Evolutionary conservation across 92 coral and sea anemone species (phyloP).

Genomic region (Nematostella vectensis): DNA sequence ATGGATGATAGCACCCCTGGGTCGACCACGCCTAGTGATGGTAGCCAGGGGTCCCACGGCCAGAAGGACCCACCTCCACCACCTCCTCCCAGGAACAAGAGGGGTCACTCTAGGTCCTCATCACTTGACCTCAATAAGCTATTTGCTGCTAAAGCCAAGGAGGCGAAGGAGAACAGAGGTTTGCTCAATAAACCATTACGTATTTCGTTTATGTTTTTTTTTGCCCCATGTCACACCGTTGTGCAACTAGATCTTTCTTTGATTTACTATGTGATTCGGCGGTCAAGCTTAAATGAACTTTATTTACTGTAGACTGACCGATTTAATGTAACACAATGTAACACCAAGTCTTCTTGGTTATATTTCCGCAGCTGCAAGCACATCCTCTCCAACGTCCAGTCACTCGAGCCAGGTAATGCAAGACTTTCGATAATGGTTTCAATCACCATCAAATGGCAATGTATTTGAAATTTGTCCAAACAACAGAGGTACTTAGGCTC

Average conservation of each 20-base stretch:
- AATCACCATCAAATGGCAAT: too few relatives aligned
- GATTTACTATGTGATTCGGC: too few relatives aligned
- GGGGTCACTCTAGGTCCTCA: conserved; percentile 95
- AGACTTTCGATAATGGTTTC: too few relatives aligned
- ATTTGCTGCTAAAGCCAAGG: conserved; percentile 79
- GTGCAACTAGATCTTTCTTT: too few relatives aligned
- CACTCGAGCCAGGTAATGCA: conserved; percentile 75
- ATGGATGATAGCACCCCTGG: conserved; percentile 41
- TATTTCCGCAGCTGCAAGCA: conserved; percentile 38
- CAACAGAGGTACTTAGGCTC: too few relatives aligned
- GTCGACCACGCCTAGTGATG: conserved; percentile 37
- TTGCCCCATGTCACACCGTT: background rate
- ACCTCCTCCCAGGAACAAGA: conserved; percentile 81
- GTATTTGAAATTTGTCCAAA: too few relatives aligned
- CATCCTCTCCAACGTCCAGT: conserved; percentile 62
- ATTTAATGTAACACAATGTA: too few relatives aligned
- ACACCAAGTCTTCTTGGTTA: too few relatives aligned
- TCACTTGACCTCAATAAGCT: conserved; percentile 89
- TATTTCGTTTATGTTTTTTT: background rate
- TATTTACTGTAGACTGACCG: too few relatives aligned
- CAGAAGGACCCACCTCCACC: conserved; percentile 85
- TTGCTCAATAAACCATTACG: background rate
- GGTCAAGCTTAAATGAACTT: background rate
- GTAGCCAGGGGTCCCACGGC: conserved; percentile 63
- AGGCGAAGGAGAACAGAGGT: conserved; percentile 69